Conservation (phyloP, 2,113 vertebrate species). For the Mola mola region DNA sequence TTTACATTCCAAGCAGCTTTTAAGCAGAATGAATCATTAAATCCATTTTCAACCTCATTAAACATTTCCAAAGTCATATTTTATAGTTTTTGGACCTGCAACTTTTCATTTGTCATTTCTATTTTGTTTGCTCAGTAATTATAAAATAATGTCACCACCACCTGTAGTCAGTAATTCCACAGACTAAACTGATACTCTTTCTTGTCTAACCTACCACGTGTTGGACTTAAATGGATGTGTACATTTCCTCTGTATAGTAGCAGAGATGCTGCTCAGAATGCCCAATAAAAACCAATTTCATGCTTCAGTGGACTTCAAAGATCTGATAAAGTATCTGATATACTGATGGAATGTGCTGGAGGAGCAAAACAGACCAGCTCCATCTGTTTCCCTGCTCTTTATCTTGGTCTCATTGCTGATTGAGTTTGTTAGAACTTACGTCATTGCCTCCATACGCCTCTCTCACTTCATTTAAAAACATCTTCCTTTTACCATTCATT, state of each 20-base stretch:
- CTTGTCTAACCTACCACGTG: background rate
- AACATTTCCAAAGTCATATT: background rate
- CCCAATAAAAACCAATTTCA: conserved; percentile 28
- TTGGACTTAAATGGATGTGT: background rate
- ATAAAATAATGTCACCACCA: no score
- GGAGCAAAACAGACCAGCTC: background rate
- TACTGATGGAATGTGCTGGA: background rate
- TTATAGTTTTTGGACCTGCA: no score
- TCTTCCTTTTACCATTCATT: background rate
- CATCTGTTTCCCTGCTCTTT: background rate
- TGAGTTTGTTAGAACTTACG: no score
- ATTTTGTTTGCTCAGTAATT: no score
- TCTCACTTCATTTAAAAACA: background rate
- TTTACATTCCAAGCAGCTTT: no score
- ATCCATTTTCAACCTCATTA: background rate
- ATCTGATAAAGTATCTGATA: conserved; percentile 9
- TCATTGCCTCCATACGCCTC: conserved; percentile 10
- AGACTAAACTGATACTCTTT: background rate
- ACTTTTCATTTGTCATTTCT: no score
- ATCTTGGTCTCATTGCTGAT: background rate
- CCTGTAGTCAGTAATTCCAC: background rate
- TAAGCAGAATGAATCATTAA: no score
- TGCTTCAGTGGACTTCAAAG: background rate
- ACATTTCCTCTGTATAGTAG: background rate
- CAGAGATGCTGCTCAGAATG: background rate